Evolutionary conservation across 1,140 invertebrate species (phyloP), one percentile per base, ranked within the genome.

Genomic region (Thrips palmi): DNA sequence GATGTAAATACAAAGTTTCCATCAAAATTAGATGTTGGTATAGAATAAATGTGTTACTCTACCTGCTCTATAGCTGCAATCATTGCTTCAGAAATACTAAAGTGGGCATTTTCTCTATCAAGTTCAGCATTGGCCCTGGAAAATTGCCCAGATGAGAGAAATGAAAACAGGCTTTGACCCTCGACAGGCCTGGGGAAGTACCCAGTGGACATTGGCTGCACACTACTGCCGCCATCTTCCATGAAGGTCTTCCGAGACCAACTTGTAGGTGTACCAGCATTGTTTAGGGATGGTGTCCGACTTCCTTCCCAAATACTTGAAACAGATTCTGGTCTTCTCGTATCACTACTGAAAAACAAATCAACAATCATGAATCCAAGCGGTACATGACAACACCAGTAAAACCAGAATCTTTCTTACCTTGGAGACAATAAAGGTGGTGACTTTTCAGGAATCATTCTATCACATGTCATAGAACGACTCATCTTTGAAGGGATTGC

Each of bases 51-150:
- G n/a, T n/a, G n/a, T n/a, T n/a, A 31, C 25, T 58, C 60, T n/a
- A 74, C 65, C 46, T 74, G 70, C 56, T 86, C 83, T 37, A 87
- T 80, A 23, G 77, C 81, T 31, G 78, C 68, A 47, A 88, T 86
- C 47, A 86, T 67, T 0, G 79, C 81, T 58, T 88, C 83, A 6
- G 73, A 82, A 41, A 86, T 76, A 49, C 67, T 76, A 54, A 88
- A 88, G 57, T 88, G 83, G 0, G 81, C 79, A 58, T 86, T 87
- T 60, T 88, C 83, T 51, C 77, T 68, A 46, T 86, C 81, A 34
- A 87, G 55, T 49, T 84, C 77, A 6, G 78, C 80, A 51, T 77
- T 75, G 15, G 71, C 67, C 46, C 67, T 58, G 19, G 71, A 65
- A 49, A 78, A 75, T 39, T 78, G 70, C 34, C 71, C 69, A 15